phyloP scores from a whole-genome alignment of 2,113 vertebrate species.

The Nyctereutes procyonoides region DNA sequence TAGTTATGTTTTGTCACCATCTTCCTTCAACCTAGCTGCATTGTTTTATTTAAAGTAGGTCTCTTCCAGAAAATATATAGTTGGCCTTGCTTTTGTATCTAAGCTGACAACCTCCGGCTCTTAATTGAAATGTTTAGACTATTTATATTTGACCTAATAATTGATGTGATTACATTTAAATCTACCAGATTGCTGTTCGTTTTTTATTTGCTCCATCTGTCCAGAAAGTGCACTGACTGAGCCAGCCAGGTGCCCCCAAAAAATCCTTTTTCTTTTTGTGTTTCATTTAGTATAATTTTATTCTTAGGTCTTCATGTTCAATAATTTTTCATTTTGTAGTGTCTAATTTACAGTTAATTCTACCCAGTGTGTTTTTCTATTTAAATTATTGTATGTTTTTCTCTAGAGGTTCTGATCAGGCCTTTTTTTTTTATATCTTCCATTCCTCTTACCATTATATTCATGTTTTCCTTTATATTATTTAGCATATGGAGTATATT shows the following conservation, averaged over 20 bases:
- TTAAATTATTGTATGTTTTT: not conserved
- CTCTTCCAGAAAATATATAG: not conserved
- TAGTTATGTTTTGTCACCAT: not conserved
- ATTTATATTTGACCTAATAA: not conserved
- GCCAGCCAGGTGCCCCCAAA: not conserved
- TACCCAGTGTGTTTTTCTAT: not conserved
- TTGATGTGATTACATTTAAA: not conserved
- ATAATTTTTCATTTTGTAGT: not conserved
- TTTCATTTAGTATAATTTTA: conserved; percentile 26
- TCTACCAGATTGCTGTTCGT: not conserved
- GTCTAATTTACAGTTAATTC: not conserved
- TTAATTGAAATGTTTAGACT: not conserved
- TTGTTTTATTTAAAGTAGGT: conserved; percentile 4
- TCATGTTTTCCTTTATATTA: not conserved
- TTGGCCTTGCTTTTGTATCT: not conserved
- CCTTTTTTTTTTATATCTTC: not conserved
- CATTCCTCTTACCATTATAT: not conserved
- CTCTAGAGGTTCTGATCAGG: not conserved
- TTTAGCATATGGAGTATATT: not conserved
- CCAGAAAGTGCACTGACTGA: not conserved
- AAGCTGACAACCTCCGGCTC: not conserved
- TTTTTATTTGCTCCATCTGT: not conserved
- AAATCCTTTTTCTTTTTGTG: not conserved
- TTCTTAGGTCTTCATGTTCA: not conserved
- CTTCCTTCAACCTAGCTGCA: not conserved